Evolutionary conservation across 2,888 invertebrate species (phyloP).

Genomic region (Blera fallax): DNA sequence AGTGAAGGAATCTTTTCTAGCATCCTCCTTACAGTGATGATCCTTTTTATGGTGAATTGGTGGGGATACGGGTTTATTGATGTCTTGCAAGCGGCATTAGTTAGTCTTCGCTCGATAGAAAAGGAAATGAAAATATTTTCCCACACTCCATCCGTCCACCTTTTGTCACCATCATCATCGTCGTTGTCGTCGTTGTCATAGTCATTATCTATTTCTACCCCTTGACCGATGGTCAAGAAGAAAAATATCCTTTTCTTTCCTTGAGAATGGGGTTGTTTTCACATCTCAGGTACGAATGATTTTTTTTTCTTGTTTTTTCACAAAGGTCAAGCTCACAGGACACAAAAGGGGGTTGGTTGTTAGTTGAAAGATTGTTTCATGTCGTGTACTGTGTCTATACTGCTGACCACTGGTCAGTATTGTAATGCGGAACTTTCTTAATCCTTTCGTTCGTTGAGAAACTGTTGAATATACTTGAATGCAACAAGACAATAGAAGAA

Average conservation of each 20-base stretch:
- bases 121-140: not conserved
- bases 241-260: not conserved
- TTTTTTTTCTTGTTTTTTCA: not conserved
- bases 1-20: not conserved
- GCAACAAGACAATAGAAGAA: slow-evolving; percentile 30
- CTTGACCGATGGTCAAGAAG: slow-evolving; percentile 8
- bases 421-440: not conserved
- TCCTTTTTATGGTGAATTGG: not conserved
- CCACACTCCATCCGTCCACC: not conserved
- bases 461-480: slow-evolving; percentile 46
- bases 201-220: slow-evolving; percentile 7
- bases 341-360: too few species aligned
- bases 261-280: not conserved
- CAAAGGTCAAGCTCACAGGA: not conserved
- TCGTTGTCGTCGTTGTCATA: too few species aligned
- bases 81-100: not conserved
- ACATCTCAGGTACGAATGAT: not conserved
- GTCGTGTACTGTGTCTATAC: not conserved
- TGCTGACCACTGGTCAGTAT: slow-evolving; percentile 48
- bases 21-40: not conserved
- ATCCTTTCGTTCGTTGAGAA: not conserved
- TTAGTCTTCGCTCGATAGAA: not conserved
- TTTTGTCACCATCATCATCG: not conserved
- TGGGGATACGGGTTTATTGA: slow-evolving; percentile 1
- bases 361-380: not conserved